Evolutionary conservation across 2,888 invertebrate genomes (phyloP).

Genomic region (Drosophila kambysellisi): DNA sequence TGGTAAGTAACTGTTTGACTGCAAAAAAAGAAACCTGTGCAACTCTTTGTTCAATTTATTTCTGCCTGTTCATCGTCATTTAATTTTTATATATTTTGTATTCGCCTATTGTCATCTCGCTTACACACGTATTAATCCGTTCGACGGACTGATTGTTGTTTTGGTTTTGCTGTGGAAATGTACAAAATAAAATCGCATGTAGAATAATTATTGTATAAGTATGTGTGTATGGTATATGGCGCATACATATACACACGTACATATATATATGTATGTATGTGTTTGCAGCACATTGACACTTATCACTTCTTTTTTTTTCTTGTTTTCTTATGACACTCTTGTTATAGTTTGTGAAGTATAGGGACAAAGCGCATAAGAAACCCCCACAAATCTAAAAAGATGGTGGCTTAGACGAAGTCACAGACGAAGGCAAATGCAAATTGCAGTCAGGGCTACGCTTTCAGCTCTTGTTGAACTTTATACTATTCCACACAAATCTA

Average conservation of each 20-base stretch:
- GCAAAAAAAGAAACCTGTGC: conserved; percentile 31
- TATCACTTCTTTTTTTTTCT: conserved; percentile 26
- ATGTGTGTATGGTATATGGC: conserved; percentile 3
- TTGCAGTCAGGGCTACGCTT: conserved; percentile 1
- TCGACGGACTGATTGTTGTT: conserved; percentile 27
- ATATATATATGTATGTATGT: neutral
- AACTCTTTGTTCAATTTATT: conserved; percentile 66
- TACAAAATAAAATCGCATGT: conserved; percentile 25
- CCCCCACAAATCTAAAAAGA: conserved; percentile 45
- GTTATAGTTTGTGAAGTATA: conserved; percentile 29
- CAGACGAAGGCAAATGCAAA: conserved; percentile 17
- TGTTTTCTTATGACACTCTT: conserved; percentile 33
- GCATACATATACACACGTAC: conserved; percentile 1
- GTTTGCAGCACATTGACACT: conserved; percentile 28
- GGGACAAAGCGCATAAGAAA: conserved; percentile 27
- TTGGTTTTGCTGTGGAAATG: conserved; percentile 41
- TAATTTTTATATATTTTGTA: conserved; percentile 41
- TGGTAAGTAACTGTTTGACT: conserved; percentile 68
- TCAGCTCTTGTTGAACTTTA: conserved; percentile 13
- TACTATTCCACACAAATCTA: neutral
- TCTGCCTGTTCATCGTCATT: conserved; percentile 70
- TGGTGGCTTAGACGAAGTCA: conserved; percentile 46
- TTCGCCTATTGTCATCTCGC: conserved; percentile 45
- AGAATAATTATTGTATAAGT: conserved; percentile 18
- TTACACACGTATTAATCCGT: conserved; percentile 53